Conservation (phyloP, 2,888 invertebrate species). For the Dicranocentrus wangi region DNA sequence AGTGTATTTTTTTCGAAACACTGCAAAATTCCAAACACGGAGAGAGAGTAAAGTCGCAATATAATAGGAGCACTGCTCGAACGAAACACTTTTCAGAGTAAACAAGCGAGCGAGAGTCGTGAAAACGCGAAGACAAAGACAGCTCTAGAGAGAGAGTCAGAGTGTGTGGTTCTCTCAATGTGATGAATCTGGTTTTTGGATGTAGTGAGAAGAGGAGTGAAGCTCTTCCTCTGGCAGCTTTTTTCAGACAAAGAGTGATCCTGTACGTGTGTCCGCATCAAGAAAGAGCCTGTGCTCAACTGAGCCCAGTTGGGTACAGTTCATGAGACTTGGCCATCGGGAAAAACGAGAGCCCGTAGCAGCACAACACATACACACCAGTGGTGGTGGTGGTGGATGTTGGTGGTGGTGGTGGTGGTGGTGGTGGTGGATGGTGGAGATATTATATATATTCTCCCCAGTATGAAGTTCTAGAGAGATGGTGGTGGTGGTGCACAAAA, state of each 20-base stretch:
- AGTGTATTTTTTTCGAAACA: neutral
- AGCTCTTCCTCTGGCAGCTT: too few relatives aligned
- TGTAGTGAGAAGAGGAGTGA: too few relatives aligned
- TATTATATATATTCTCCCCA: neutral
- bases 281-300: constrained; percentile 71
- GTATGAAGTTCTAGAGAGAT: neutral
- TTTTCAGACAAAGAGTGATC: constrained; percentile 22
- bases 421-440: neutral
- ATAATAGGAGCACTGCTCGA: too few relatives aligned
- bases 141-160: too few relatives aligned
- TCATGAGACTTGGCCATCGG: constrained; percentile 62
- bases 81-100: too few relatives aligned
- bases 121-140: too few relatives aligned
- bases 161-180: too few relatives aligned
- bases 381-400: constrained; percentile 18
- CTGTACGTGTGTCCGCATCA: constrained; percentile 62
- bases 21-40: too few relatives aligned
- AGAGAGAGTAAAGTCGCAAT: too few relatives aligned
- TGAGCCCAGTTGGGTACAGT: constrained; percentile 66
- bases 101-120: too few relatives aligned
- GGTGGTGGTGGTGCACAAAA: constrained; percentile 16
- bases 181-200: too few relatives aligned
- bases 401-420: constrained; percentile 8
- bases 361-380: constrained; percentile 4
- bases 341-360: constrained; percentile 32